Conservation (phyloP, 2,888 invertebrate species). For the Drosophila neotestacea region DNA sequence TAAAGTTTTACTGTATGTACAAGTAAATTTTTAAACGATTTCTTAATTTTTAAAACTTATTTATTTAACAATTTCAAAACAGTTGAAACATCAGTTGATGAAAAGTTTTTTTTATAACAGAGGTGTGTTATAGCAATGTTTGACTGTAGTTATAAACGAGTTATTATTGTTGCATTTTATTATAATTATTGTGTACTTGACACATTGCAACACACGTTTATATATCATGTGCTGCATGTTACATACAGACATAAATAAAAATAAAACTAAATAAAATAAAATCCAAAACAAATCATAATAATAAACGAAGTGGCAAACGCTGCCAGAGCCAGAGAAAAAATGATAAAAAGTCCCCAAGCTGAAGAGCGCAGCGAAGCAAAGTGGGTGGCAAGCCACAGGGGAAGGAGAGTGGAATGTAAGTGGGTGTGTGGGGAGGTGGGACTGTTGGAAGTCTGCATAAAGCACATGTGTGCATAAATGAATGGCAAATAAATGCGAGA, state of each 20-base stretch:
- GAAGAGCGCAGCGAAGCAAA: conserved; percentile 28
- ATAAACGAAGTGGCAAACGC: conserved; percentile 48
- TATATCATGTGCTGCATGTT: background rate
- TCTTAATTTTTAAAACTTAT: no score
- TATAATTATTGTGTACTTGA: background rate
- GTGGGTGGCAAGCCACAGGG: conserved; percentile 52
- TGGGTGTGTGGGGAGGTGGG: background rate
- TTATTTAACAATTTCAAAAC: no score
- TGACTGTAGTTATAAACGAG: background rate
- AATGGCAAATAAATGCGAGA: conserved; percentile 76
- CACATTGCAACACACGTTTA: conserved; percentile 6
- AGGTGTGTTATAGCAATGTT: no score
- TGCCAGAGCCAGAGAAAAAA: conserved; percentile 13
- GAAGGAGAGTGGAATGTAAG: background rate
- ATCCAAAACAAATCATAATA: conserved; percentile 60
- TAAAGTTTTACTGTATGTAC: no score
- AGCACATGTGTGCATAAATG: conserved; percentile 79
- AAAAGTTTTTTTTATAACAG: no score
- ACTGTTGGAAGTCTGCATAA: conserved; percentile 26
- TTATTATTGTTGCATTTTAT: background rate
- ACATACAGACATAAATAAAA: conserved; percentile 35
- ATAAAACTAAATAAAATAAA: conserved; percentile 42
- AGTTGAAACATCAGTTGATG: no score
- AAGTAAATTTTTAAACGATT: no score
- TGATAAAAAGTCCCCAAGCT: conserved; percentile 15